Conservation (phyloP, 1,140 invertebrate genomes). For the Odontomachus brunneus region DNA sequence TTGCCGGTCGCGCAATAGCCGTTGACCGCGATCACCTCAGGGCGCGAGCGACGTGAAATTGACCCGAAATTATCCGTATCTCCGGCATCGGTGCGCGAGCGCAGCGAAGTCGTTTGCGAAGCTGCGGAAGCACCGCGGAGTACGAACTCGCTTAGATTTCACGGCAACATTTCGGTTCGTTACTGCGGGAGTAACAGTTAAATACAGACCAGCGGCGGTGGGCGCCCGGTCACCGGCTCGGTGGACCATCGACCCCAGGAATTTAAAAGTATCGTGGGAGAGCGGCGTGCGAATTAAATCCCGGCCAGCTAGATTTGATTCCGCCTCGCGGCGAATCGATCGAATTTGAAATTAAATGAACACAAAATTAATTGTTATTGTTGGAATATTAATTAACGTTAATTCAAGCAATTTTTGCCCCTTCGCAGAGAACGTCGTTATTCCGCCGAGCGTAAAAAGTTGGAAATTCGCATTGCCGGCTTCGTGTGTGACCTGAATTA, state of each 20-base stretch:
- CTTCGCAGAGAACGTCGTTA: neutral
- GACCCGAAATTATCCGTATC: slow-evolving; percentile 33
- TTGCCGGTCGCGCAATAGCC: neutral
- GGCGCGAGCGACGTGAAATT: slow-evolving; percentile 13
- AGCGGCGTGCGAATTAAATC: slow-evolving; percentile 15
- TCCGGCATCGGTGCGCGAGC: no score
- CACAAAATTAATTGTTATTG: neutral
- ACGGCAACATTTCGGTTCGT: slow-evolving; percentile 43
- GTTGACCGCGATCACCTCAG: neutral
- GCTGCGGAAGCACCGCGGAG: slow-evolving; percentile 3
- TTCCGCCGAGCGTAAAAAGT: neutral
- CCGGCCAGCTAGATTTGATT: neutral
- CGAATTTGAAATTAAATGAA: neutral
- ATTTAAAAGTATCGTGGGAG: slow-evolving; percentile 17
- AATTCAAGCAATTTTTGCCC: neutral
- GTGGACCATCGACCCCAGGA: neutral
- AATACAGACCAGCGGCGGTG: slow-evolving; percentile 17
- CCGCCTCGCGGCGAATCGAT: neutral
- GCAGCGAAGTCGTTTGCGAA: slow-evolving; percentile 35
- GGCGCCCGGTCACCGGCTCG: slow-evolving; percentile 17
- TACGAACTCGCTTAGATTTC: slow-evolving; percentile 12
- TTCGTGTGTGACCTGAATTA: no score
- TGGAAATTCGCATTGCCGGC: neutral
- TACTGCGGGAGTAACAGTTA: slow-evolving; percentile 41
- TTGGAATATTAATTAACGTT: neutral